A percentile compares a stretch with the other conserved stretches of the same genome.
Evolutionary conservation across 2,888 invertebrate genomes (phyloP).

Genomic region (Microdon myrmicae): DNA sequence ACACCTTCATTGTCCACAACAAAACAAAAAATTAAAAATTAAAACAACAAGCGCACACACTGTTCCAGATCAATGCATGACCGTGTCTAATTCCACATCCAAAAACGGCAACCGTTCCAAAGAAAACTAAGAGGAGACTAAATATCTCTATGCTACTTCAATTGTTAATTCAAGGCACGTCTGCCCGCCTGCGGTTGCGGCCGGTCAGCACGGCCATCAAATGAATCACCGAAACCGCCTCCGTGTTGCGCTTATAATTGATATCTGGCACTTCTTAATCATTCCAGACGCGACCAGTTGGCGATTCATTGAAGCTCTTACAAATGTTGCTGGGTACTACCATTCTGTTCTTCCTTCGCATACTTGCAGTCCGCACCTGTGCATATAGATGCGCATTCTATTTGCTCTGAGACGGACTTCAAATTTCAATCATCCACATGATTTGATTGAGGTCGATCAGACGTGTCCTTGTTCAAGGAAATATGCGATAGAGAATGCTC

Average conservation of each 20-base stretch:
- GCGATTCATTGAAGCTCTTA: constrained; percentile 41
- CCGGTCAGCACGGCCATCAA: constrained; percentile 9
- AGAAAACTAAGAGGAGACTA: constrained; percentile 7
- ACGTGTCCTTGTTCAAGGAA: constrained; percentile 33
- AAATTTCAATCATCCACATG: too few relatives aligned
- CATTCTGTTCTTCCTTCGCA: too few relatives aligned
- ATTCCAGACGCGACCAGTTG: constrained; percentile 30
- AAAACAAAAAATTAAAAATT: too few relatives aligned
- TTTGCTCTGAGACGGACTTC: not conserved
- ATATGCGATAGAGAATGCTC: constrained; percentile 9
- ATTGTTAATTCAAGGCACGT: constrained; percentile 39
- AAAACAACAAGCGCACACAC: constrained; percentile 1
- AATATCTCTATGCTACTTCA: not conserved
- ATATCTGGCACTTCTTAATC: constrained; percentile 40
- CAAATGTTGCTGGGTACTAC: too few relatives aligned
- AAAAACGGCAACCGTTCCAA: constrained; percentile 33
- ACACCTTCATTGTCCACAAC: constrained; percentile 25
- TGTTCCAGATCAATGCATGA: constrained; percentile 25
- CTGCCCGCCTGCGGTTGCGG: constrained; percentile 10
- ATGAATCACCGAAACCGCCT: constrained; percentile 21
- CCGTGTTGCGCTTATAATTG: constrained; percentile 20
- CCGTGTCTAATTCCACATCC: constrained; percentile 47
- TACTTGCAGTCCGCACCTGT: not conserved
- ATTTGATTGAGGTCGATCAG: constrained; percentile 9
- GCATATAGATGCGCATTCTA: not conserved